phyloP scores from a whole-genome alignment of 2,113 vertebrate genomes.

The Muntiacus muntjak region DNA sequence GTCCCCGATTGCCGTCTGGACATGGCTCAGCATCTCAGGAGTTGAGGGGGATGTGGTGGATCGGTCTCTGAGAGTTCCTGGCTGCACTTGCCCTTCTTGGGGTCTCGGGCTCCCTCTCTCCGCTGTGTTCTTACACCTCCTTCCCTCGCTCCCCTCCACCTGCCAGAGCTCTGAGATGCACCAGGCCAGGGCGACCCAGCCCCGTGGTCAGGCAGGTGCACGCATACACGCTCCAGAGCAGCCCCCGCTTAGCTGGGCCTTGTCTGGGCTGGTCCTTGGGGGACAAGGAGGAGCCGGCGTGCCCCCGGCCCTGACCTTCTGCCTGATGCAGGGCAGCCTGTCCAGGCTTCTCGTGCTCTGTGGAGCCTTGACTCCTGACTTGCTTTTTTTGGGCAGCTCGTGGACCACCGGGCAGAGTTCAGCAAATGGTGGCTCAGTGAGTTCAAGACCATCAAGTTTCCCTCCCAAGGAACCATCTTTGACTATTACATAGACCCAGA shows the following conservation, averaged over 20 bases:
- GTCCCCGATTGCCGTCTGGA: rapidly evolving
- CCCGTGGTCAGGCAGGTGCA: rapidly evolving
- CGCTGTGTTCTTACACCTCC: neutral
- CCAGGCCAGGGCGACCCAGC: neutral
- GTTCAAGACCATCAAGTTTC: slow-evolving; percentile 98
- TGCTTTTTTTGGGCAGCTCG: slow-evolving; percentile 80
- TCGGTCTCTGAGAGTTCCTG: neutral
- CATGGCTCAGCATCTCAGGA: neutral
- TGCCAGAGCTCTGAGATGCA: rapidly evolving
- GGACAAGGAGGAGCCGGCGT: neutral
- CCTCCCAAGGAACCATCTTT: slow-evolving; percentile 94
- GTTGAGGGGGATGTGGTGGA: rapidly evolving
- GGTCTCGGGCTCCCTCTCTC: neutral
- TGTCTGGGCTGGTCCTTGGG: rapidly evolving
- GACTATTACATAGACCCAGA: slow-evolving; percentile 95
- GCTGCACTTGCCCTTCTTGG: neutral
- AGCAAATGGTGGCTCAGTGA: slow-evolving; percentile 97
- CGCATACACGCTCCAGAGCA: rapidly evolving
- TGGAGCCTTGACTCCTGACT: neutral
- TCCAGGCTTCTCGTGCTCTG: neutral
- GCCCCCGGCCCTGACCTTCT: neutral
- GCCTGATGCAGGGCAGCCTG: neutral
- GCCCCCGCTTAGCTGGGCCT: rapidly evolving
- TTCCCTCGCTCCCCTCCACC: too few species aligned
- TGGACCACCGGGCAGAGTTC: slow-evolving; percentile 94